phyloP scores from a whole-genome alignment of 2,113 vertebrate genomes.

The Neolamprologus fasciatus region DNA sequence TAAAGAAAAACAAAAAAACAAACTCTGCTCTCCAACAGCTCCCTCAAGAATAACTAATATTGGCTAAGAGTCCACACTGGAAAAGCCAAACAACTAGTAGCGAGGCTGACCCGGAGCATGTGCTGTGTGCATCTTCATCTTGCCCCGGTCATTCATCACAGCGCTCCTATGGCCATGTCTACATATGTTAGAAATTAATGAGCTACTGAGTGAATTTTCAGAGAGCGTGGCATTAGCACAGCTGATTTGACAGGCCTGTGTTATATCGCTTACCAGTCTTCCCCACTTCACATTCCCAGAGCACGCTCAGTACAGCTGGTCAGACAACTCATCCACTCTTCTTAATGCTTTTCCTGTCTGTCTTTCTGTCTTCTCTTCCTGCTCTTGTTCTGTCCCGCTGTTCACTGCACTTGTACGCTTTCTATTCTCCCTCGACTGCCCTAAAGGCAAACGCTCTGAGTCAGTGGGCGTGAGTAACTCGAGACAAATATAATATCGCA shows the following conservation, averaged over 20 bases:
- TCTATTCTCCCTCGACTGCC: not conserved
- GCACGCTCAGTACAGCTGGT: conserved; percentile 33
- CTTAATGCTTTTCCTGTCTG: conserved; percentile 1
- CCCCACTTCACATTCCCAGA: conserved; percentile 7
- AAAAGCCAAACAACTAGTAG: not conserved
- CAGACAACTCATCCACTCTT: conserved; percentile 28
- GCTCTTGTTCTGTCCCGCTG: not conserved
- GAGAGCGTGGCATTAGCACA: conserved; percentile 22
- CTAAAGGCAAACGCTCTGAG: conserved; percentile 25
- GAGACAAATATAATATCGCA: conserved; percentile 2
- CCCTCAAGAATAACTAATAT: not conserved
- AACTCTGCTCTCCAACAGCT: not conserved
- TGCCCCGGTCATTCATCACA: not conserved
- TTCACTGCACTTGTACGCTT: conserved; percentile 9
- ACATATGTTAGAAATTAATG: conserved; percentile 30
- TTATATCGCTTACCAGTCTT: conserved; percentile 2
- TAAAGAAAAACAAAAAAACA: not conserved
- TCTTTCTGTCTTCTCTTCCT: not conserved
- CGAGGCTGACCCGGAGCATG: not conserved
- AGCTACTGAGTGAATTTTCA: conserved; percentile 29
- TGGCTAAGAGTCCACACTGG: not conserved
- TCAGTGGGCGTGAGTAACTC: conserved; percentile 28
- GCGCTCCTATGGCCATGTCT: not conserved
- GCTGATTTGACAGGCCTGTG: conserved; percentile 30
- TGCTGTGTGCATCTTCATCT: not conserved